Base-by-base conservation (phyloP, 2,113 vertebrate species). In the Aplodontia rufa region DNA sequence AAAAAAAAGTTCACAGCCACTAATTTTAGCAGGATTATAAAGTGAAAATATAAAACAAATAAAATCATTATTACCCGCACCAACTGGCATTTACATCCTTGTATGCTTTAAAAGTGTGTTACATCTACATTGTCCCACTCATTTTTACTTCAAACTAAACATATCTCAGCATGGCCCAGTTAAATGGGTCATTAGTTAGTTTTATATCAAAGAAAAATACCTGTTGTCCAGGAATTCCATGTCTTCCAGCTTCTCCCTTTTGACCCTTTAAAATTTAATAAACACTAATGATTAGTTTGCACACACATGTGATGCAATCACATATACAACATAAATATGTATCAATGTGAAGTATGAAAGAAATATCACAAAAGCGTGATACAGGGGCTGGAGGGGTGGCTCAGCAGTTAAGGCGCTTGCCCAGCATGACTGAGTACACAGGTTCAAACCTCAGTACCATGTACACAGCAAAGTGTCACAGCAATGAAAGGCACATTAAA, bases 161-260 rank as follows among this genome's bases (percentile, higher is more conserved):
- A 26, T 51, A 16, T 74, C 42, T 53, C 24, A 45, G 9, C 20
- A 60, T 40, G 32, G 40, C 6, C 82, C 35, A 76, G 4, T 51
- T 66, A 87, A 26, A 13, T 66, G 28, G 60, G 6, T 88, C 7
- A n/a, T 83, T 82, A 55, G 82, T 83, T 85, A 10, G 62, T 85
- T 69, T 82, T 83, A 68, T 20, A 62, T 74, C 11, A 51, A 60
- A 89, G 64, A 66, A 85, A 92, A 84, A 66, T 98, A 99, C 99
- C 97, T 99, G 98, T 76, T 97, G 92, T 35, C 99, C 99, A 84
- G 98, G 98, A 94, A 86, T 98, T 71, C 99, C 99, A 49, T 97
- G 90, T 80, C 98, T 98, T 98, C 99, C 99, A 82, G 97, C 98
- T 97, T 99, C 99, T 95, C 99, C 99, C 94, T 98, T 99, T 76